Conservation (phyloP, 2,113 vertebrate species). For the Cinclus mexicanus region DNA sequence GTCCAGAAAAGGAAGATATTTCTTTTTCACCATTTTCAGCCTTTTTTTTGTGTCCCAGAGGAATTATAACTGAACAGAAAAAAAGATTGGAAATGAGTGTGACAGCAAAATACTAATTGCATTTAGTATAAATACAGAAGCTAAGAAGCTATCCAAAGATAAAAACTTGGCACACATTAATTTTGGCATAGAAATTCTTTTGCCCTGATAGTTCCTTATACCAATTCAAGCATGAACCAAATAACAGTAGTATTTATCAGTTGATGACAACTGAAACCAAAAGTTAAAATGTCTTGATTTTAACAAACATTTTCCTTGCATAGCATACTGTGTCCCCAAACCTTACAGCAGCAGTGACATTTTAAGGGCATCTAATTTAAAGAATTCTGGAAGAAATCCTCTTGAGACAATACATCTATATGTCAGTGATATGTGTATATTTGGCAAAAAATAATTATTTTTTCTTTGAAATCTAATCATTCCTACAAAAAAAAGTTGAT, state of each 20-base stretch:
- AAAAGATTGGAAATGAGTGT: neutral
- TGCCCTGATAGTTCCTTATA: neutral
- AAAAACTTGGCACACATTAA: neutral
- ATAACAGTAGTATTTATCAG: neutral
- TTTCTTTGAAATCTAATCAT: neutral
- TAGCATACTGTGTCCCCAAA: neutral
- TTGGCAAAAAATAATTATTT: neutral
- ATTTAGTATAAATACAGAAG: neutral
- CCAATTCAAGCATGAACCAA: neutral
- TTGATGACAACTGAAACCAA: neutral
- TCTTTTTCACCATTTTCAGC: neutral
- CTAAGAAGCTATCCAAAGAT: neutral
- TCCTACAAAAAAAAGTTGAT: neutral
- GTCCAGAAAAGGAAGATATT: neutral
- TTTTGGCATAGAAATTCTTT: neutral
- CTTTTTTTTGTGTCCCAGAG: neutral
- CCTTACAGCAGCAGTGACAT: neutral
- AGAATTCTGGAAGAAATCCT: neutral
- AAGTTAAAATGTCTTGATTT: neutral
- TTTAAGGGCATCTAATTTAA: neutral
- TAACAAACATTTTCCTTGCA: neutral
- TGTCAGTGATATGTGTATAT: neutral
- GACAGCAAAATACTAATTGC: conserved; percentile 1
- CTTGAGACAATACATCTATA: neutral
- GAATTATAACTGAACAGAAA: neutral